Conservation (phyloP, 2,797 vertebrate species). For the Poeciliopsis infans region DNA sequence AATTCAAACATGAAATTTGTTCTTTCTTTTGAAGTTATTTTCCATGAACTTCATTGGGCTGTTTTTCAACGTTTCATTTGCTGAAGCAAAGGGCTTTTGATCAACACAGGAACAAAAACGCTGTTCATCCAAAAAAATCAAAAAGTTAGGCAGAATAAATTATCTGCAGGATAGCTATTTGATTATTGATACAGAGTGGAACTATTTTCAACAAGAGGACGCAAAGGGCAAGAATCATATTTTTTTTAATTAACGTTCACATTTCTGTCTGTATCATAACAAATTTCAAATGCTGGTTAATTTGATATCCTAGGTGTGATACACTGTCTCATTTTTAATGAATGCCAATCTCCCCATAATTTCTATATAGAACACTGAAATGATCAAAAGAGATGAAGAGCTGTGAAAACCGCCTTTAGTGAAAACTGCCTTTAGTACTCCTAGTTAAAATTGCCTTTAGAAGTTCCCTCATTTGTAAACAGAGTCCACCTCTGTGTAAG, state of each 20-base stretch:
- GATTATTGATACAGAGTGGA: slow-evolving; percentile 32
- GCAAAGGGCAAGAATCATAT: slow-evolving; percentile 36
- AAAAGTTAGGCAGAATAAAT: slow-evolving; percentile 41
- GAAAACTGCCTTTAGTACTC: neutral
- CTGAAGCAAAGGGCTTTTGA: slow-evolving; percentile 35
- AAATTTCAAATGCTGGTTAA: neutral
- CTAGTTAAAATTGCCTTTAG: neutral
- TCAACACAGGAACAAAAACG: slow-evolving; percentile 28
- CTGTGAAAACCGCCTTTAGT: neutral
- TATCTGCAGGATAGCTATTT: slow-evolving; percentile 42
- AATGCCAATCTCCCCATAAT: neutral
- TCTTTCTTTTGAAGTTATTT: slow-evolving; percentile 5
- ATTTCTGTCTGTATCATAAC: neutral
- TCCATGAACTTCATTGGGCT: neutral
- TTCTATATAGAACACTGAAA: neutral
- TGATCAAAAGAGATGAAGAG: neutral
- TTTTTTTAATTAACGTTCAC: neutral
- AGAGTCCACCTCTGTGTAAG: neutral
- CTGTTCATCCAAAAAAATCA: slow-evolving; percentile 26
- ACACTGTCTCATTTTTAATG: neutral
- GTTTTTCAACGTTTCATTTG: slow-evolving; percentile 8
- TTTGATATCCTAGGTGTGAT: neutral
- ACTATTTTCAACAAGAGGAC: slow-evolving; percentile 48
- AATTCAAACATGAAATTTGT: slow-evolving; percentile 4
- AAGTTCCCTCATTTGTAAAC: neutral